Percentiles rank a stretch among this genome's conserved stretches.
Conservation (phyloP, 2,888 invertebrate species). For the Xestobium rufovillosum region DNA sequence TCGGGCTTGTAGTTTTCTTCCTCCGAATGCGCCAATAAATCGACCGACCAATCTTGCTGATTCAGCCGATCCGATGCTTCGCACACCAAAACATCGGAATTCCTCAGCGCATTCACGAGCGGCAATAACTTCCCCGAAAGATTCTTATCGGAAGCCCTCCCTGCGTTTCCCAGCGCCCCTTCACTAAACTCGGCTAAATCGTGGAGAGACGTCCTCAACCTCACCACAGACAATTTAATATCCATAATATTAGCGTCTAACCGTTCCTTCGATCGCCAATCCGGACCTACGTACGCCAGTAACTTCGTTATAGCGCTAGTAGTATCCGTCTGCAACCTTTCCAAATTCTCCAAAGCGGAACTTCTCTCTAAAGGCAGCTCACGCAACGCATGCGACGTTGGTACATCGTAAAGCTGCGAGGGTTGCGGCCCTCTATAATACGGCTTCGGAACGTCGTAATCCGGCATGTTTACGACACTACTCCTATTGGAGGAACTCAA, state of each 20-base stretch:
- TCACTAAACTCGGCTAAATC: slow-evolving; percentile 86
- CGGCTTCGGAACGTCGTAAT: slow-evolving; percentile 62
- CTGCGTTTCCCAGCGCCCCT: slow-evolving; percentile 80
- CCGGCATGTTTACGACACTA: slow-evolving; percentile 50
- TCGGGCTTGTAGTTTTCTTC: slow-evolving; percentile 59
- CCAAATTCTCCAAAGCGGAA: slow-evolving; percentile 68
- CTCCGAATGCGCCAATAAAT: slow-evolving; percentile 45
- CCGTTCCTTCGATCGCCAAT: slow-evolving; percentile 72
- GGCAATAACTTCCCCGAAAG: slow-evolving; percentile 62
- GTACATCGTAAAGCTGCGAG: slow-evolving; percentile 54
- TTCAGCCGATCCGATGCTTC: slow-evolving; percentile 69
- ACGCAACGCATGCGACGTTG: slow-evolving; percentile 45
- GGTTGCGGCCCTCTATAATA: slow-evolving; percentile 38
- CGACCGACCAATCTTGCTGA: slow-evolving; percentile 70
- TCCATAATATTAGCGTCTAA: slow-evolving; percentile 74
- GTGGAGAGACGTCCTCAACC: slow-evolving; percentile 71
- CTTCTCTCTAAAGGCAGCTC: slow-evolving; percentile 67
- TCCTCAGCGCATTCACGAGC: slow-evolving; percentile 69
- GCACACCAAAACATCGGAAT: slow-evolving; percentile 72
- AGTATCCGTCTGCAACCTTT: slow-evolving; percentile 70
- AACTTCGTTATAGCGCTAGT: slow-evolving; percentile 73
- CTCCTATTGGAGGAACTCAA: slow-evolving; percentile 48
- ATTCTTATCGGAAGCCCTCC: slow-evolving; percentile 73
- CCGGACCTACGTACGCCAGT: slow-evolving; percentile 61
- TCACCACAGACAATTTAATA: slow-evolving; percentile 70